Base-by-base conservation (phyloP, 2,888 invertebrate genomes). In the Pilophorus perplexus region DNA sequence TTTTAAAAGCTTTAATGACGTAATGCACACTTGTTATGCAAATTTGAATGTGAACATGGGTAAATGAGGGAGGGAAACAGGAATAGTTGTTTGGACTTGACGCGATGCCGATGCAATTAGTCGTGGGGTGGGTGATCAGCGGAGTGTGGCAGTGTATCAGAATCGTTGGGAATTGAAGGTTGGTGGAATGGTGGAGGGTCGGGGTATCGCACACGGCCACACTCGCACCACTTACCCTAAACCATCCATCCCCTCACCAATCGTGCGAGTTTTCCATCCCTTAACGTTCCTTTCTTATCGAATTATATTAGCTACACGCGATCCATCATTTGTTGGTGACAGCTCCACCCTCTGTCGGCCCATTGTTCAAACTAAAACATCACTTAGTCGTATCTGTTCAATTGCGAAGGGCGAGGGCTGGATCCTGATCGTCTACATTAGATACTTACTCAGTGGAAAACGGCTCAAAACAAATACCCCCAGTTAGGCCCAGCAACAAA, bases 241-340 rank as follows among this genome's bases (percentile, higher is more conserved):
- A n/a, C n/a, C n/a, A n/a, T n/a, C n/a, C n/a, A n/a, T n/a, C n/a
- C n/a, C n/a, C n/a, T n/a, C n/a, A n/a, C n/a, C n/a, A n/a, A n/a
- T n/a, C n/a, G n/a, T n/a, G n/a, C n/a, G n/a, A n/a, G n/a, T n/a
- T 25, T 18, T 25, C 28, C 28, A 27, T 18, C n/a, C n/a, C n/a
- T n/a, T n/a, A n/a, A n/a, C 20, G 23, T 37, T 23, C 55, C 25
- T 59, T 25, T 59, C 59, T 59, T 59, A 59, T 59, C 59, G 59
- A 59, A 59, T 59, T 59, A 59, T 59, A 59, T 59, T 42, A 40
- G 44, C 59, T 59, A 59, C 59, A 59, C 59, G 59, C 40, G 59
- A 59, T 59, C 59, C 42, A 59, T 59, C 59, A 59, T 59, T 59
- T 59, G 59, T 40, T 44, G 59, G 23, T 59, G 59, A 59, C 59